Percentiles rank a stretch among this genome's conserved stretches.
These are phyloP conservation scores for Icerya purchasi DNA, from an alignment of 2,888 invertebrate species.

Conservation along the genomic window DNA sequence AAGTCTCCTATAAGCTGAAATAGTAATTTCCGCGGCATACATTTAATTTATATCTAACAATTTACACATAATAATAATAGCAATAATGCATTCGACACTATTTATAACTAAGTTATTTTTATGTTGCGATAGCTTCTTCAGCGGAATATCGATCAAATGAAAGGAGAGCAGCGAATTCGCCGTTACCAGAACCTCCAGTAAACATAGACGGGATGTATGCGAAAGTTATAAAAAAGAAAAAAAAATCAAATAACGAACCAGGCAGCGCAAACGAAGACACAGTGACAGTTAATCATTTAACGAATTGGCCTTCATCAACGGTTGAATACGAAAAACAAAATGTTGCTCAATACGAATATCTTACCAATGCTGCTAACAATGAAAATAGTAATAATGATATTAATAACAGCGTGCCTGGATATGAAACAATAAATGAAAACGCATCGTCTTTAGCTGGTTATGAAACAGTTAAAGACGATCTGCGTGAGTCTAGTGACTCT, in stretches of 20 bases:
- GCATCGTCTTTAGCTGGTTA: slow-evolving; percentile 3
- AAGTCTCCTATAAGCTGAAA: no score
- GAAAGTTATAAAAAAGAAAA: slow-evolving; percentile 50
- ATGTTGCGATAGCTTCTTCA: no score
- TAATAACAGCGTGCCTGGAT: not conserved
- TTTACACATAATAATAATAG: no score
- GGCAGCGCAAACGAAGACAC: slow-evolving; percentile 22
- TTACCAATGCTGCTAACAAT: not conserved
- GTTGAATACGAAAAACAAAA: slow-evolving; percentile 19
- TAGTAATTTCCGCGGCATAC: no score
- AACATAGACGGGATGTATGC: slow-evolving; percentile 71
- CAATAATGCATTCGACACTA: no score
- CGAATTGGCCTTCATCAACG: no score
- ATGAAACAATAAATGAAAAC: not conserved
- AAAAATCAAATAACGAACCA: slow-evolving; percentile 16
- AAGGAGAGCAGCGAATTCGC: slow-evolving; percentile 73
- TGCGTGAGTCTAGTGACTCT: not conserved
- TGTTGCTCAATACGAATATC: not conserved
- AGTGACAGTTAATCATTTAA: no score
- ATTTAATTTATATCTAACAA: no score
- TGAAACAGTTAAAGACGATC: slow-evolving; percentile 9
- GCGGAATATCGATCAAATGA: slow-evolving; percentile 41
- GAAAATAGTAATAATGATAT: not conserved
- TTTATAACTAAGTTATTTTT: no score
- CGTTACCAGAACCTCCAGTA: slow-evolving; percentile 55